These are phyloP conservation scores for Tiphia femorata DNA, from an alignment of 2,888 invertebrate species.

Conservation along the genomic window DNA sequence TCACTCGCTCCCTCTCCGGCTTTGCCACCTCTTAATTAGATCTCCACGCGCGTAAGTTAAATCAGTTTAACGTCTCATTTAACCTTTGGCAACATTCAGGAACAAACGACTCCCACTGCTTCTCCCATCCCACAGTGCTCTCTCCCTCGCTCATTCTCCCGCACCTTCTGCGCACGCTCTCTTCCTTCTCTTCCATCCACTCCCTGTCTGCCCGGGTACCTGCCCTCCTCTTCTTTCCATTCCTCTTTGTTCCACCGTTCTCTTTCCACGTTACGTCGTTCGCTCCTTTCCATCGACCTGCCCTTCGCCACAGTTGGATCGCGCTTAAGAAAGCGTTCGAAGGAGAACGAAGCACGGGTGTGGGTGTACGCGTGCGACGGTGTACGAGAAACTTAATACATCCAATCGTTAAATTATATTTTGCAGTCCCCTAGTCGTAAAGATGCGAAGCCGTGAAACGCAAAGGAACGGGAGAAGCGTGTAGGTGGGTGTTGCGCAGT, in stretches of 20 bases:
- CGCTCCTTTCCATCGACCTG: too few species aligned
- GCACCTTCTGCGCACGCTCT: background rate
- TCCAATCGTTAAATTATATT: constrained; percentile 50
- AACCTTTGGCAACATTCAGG: constrained; percentile 24
- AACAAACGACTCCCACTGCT: constrained; percentile 12
- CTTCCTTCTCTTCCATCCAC: background rate
- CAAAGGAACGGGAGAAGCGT: background rate
- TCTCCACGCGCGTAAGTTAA: constrained; percentile 24
- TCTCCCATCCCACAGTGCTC: too few species aligned
- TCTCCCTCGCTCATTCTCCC: background rate
- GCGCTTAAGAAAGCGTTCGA: too few species aligned
- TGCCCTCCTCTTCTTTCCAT: background rate
- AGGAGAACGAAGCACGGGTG: too few species aligned
- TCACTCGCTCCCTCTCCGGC: too few species aligned
- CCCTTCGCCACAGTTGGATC: too few species aligned
- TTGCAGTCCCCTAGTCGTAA: constrained; percentile 33
- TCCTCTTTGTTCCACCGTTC: background rate
- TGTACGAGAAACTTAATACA: constrained; percentile 20
- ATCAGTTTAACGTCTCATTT: constrained; percentile 43
- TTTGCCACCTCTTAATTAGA: constrained; percentile 32
- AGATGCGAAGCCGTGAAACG: constrained; percentile 34
- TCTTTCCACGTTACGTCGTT: too few species aligned
- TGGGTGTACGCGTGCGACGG: too few species aligned
- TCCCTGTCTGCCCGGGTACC: too few species aligned
- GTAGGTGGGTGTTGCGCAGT: background rate